Evolutionary conservation across 2,888 invertebrate species (phyloP).

Genomic region (Endotricha flammealis): DNA sequence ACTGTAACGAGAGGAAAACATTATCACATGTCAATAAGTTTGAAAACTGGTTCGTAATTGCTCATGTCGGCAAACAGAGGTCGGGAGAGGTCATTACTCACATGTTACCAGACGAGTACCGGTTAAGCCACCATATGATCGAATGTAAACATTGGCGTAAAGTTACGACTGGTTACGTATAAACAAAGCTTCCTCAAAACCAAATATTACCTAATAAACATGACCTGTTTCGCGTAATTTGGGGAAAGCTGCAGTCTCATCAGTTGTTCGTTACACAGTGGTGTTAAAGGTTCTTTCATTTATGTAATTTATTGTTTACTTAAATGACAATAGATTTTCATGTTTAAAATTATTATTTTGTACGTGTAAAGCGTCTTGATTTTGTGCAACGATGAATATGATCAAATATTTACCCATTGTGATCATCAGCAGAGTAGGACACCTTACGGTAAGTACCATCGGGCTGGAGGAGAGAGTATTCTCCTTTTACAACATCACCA

Average conservation of each 20-base stretch:
- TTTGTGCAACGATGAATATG: neutral
- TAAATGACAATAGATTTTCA: conserved; percentile 7
- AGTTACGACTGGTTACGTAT: conserved; percentile 34
- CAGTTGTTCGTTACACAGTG: conserved; percentile 17
- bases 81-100: conserved; percentile 61
- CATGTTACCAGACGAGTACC: conserved; percentile 44
- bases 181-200: conserved; percentile 40
- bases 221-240: conserved; percentile 41
- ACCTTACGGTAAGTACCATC: conserved; percentile 80
- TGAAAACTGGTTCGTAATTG: conserved; percentile 29
- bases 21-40: conserved; percentile 27
- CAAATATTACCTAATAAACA: conserved; percentile 34
- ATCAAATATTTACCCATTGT: conserved; percentile 68
- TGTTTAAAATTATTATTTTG: neutral
- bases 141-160: conserved; percentile 37
- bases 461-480: conserved; percentile 80
- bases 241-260: conserved; percentile 47
- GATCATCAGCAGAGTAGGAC: conserved; percentile 78
- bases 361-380: neutral
- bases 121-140: conserved; percentile 65
- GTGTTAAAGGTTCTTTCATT: conserved; percentile 16
- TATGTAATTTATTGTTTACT: conserved; percentile 24
- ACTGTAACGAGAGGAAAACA: conserved; percentile 39
- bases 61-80: conserved; percentile 34
- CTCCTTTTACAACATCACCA: conserved; percentile 81